Base-by-base conservation (phyloP, 2,888 invertebrate species). In the Tenthredo mesomela region DNA sequence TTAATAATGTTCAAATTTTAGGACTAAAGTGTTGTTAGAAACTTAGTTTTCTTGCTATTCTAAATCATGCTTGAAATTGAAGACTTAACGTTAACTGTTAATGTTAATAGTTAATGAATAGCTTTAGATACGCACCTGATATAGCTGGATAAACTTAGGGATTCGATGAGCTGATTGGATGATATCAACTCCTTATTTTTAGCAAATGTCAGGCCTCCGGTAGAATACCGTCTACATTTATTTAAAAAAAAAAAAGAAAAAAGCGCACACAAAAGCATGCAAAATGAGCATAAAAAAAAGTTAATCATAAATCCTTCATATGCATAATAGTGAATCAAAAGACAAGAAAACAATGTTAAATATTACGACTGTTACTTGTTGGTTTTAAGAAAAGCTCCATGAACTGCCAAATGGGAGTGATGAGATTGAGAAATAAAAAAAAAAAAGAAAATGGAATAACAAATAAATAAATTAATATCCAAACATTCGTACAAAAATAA, bases 121-220 rank as follows among this genome's bases (percentile, higher is more conserved):
- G 21, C 33, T 43, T 33, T 73, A 80, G 82, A 84, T 86, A 91
- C 90, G 43, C 88, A 92, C 92, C 92, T 92, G 88, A 92, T 92
- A 86, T 92, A 92, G 87, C 90, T 92, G 88, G 92, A 92, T 85
- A 92, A 90, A 86, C 90, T 92, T 88, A 92, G 91, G 84, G 92
- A 92, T 88, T 92, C 92, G 85, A 92, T 92, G 88, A 92, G 91
- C 85, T 91, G 92, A 89, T 91, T 92, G 85, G 91, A 89, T 84
- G 92, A 89, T 89, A 91, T 89, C 87, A 90, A 87, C 84, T 92
- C 92, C 91, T 92, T 92, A 88, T 91, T 92, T 90, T 92, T 92
- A 88, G 89, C 90, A 89, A 92, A 92, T 50, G 91, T 90, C 88
- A 92, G 90, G 86, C 92, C 91, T 87, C 92, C 91, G 84, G 92